A percentile compares a stretch with the other conserved stretches of the same genome.
These are phyloP conservation scores for Rousettus leschenaultii DNA, from an alignment of 2,113 vertebrate genomes.

Conservation along the genomic window DNA sequence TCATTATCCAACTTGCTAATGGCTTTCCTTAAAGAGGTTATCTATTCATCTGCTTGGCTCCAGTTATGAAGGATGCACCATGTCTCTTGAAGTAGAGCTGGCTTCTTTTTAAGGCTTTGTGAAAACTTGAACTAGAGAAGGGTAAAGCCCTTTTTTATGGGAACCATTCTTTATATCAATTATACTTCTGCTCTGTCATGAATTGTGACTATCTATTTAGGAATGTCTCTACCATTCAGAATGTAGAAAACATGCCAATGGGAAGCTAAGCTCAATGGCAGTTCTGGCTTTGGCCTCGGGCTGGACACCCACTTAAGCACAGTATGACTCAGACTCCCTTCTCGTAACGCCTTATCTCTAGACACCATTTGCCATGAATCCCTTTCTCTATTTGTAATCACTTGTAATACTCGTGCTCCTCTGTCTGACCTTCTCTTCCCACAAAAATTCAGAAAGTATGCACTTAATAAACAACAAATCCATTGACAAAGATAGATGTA, in stretches of 20 bases:
- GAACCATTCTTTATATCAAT: neutral
- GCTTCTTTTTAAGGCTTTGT: neutral
- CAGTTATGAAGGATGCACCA: neutral
- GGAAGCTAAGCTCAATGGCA: slow-evolving; percentile 55
- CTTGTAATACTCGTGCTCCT: slow-evolving; percentile 61
- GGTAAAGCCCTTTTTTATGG: neutral
- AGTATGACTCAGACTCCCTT: slow-evolving; percentile 65
- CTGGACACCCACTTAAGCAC: slow-evolving; percentile 12
- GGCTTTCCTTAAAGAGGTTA: neutral
- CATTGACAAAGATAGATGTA: slow-evolving; percentile 72
- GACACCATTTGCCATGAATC: slow-evolving; percentile 60
- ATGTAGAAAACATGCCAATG: slow-evolving; percentile 35
- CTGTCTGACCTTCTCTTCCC: slow-evolving; percentile 58
- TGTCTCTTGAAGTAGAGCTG: neutral
- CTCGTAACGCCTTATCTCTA: slow-evolving; percentile 54
- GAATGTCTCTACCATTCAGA: slow-evolving; percentile 61
- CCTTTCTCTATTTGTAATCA: slow-evolving; percentile 51
- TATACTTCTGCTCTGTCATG: slow-evolving; percentile 31
- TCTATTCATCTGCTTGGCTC: slow-evolving; percentile 8
- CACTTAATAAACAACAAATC: slow-evolving; percentile 55
- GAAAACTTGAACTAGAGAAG: slow-evolving; percentile 9
- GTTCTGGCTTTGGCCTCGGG: slow-evolving; percentile 50
- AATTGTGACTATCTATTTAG: slow-evolving; percentile 41
- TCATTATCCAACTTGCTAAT: slow-evolving; percentile 11
- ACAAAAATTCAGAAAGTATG: slow-evolving; percentile 56